A percentile compares a stretch with the other conserved stretches of the same genome.
These are phyloP conservation scores for Falcunculus frontatus DNA, from an alignment of 2,113 vertebrate genomes.

Conservation along the genomic window DNA sequence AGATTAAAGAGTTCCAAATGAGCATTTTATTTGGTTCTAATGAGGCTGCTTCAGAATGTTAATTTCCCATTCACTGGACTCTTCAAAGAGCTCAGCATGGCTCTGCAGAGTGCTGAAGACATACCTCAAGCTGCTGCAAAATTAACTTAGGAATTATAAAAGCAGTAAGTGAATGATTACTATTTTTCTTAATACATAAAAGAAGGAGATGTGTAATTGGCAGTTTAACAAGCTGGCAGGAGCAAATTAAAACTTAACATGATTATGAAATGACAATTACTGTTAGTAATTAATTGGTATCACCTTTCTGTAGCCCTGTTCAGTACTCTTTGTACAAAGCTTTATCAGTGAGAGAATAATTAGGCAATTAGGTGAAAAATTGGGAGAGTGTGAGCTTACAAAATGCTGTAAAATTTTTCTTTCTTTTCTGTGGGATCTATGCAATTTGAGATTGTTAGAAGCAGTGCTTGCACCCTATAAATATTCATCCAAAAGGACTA, in stretches of 20 bases:
- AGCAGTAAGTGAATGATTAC: constrained; percentile 60
- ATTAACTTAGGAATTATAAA: constrained; percentile 68
- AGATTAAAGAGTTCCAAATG: not conserved
- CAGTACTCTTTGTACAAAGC: not conserved
- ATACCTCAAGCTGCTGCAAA: constrained; percentile 53
- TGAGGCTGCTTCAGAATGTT: constrained; percentile 14
- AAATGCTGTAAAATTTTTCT: constrained; percentile 22
- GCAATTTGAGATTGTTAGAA: constrained; percentile 31
- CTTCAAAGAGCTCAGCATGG: constrained; percentile 20
- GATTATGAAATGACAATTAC: constrained; percentile 62
- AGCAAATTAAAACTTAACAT: constrained; percentile 65
- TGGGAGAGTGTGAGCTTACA: constrained; percentile 6
- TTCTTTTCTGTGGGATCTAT: not conserved
- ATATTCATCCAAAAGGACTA: constrained; percentile 28
- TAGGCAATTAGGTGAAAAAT: constrained; percentile 26
- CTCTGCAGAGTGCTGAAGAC: constrained; percentile 33
- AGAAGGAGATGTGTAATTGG: constrained; percentile 41
- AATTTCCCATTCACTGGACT: constrained; percentile 42
- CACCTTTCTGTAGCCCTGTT: constrained; percentile 42
- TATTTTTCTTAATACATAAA: constrained; percentile 64
- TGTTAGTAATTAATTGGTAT: constrained; percentile 58
- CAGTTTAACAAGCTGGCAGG: constrained; percentile 52
- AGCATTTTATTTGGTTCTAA: constrained; percentile 40
- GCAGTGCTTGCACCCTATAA: not conserved
- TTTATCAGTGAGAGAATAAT: constrained; percentile 17